Evolutionary conservation across 2,888 invertebrate genomes (phyloP), one percentile per base, ranked within the genome.

Genomic region (Actias luna): DNA sequence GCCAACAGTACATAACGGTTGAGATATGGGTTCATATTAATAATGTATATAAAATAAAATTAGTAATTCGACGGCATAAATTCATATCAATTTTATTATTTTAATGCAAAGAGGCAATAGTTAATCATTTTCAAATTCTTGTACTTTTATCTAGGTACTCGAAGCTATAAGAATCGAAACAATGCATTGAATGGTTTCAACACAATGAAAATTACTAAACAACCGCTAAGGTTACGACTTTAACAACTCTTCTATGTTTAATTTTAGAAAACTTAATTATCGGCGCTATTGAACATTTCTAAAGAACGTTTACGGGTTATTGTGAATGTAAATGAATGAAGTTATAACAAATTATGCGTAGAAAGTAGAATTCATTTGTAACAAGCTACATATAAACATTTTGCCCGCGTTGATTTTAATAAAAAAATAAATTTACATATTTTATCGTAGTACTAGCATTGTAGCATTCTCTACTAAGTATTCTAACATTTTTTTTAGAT

Each of bases 221-320:
- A 55, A 29, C 29, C 10, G 29, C 29, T 27, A 29, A 29, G 2
- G 29, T 55, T 29, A 55, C 55, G 29, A 29, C 7, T 55, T 55
- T 29, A n/a, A n/a, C 29, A n/a, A 55, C 55, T n/a, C n/a, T n/a
- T 29, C n/a, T 50, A 50, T 50, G 55, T 55, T 55, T 55, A 55
- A 55, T 29, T 55, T 27, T 29, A 29, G 7, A 27, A n/a, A 27
- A 29, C 29, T 55, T 55, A n/a, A n/a, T n/a, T n/a, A 55, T 55
- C 55, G 55, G 3, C 55, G 29, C 55, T n/a, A 55, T 55, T 29
- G 18, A 55, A 55, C 29, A 12, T 27, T n/a, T 27, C 18, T 50
- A 50, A 50, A 29, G 29, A 55, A 55, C n/a, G 16, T 55, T 55
- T 29, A n/a, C 55, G 16, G 25, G 27, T 12, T 16, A 29, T 55